Evolutionary conservation across 2,888 invertebrate species (phyloP), one percentile per base, ranked within the genome.

Genomic region (Synanthedon formicaeformis): DNA sequence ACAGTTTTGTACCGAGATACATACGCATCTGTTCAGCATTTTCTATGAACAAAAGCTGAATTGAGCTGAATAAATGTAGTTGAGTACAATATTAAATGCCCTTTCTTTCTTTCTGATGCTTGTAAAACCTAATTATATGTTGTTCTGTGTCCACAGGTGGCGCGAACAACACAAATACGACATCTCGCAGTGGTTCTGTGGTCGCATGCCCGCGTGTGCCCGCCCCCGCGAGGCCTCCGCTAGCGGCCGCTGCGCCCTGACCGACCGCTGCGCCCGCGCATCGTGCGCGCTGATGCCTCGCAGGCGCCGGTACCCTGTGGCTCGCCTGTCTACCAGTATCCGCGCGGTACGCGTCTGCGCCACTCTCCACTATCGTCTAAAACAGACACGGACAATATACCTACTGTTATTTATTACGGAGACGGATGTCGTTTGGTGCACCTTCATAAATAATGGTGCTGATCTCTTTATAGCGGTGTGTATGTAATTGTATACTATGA

Each of bases 181-280:
- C 78, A 0, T 76, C 55, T 60, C 86, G 86, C 60, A 82, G 83
- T 57, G 86, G 86, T 52, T 86, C 86, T 0, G 73, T 87, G 63
- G 86, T 87, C 12, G 92, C 92, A 16, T 92, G 92, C 60, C 92
- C 92, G 66, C 92, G 92, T 81, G 92, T 90, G 76, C 84, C 89
- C 41, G 78, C 86, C 57, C 80, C 86, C 62, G 60, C 85, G 65
- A 76, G 81, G 57, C 77, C 85, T 12, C 73, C 81, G 58, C 77
- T 82, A 49, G 84, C 83, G 55, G 88, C 84, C 4, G 87, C 88
- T 41, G 88, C 86, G 51, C 88, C 88, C 73, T 88, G 88, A 88
- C 86, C 79, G 65, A 59, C 71, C 54, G 65, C 71, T 14, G 69
- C 78, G 63, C 81, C 83, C 51, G 71, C 78, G 70, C 79, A 80